Percentiles rank a stretch among this genome's conserved stretches.
phyloP scores from a whole-genome alignment of 2,797 vertebrate genomes.

The Bryconaethiops microstoma region DNA sequence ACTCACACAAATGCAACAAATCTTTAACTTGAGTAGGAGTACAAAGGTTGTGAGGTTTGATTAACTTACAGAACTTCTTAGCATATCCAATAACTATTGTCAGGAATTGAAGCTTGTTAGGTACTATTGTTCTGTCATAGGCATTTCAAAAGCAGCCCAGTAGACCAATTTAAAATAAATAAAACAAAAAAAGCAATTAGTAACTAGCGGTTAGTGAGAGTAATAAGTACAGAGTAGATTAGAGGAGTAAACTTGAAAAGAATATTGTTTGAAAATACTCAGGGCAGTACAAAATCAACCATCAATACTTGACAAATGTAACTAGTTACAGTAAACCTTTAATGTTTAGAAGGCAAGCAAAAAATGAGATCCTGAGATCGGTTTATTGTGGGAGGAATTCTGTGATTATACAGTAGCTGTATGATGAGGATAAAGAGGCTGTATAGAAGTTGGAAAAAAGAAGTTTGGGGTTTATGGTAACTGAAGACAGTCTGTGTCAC shows the following conservation, averaged over 20 bases:
- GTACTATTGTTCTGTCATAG: no score
- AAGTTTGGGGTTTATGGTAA: background rate
- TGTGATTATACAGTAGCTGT: constrained; percentile 1
- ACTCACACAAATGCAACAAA: background rate
- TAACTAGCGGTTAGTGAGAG: no score
- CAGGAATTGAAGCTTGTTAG: no score
- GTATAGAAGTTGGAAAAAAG: background rate
- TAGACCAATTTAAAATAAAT: no score
- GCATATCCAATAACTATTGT: no score
- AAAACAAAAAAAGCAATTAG: no score
- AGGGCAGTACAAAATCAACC: background rate
- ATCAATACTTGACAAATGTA: background rate
- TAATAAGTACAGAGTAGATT: no score
- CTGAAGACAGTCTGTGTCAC: constrained; percentile 1
- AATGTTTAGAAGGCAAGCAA: background rate
- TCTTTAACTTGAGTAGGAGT: no score
- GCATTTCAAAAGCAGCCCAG: no score
- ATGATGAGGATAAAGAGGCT: constrained; percentile 1
- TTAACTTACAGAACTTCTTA: no score
- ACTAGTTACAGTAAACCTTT: background rate
- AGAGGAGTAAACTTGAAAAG: no score
- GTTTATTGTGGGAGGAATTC: background rate
- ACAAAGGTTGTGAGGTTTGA: background rate
- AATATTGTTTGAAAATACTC: background rate
- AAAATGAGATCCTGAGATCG: background rate